These are phyloP conservation scores for Australoheros scitulus DNA, from an alignment of 2,113 vertebrate genomes.

Conservation along the genomic window DNA sequence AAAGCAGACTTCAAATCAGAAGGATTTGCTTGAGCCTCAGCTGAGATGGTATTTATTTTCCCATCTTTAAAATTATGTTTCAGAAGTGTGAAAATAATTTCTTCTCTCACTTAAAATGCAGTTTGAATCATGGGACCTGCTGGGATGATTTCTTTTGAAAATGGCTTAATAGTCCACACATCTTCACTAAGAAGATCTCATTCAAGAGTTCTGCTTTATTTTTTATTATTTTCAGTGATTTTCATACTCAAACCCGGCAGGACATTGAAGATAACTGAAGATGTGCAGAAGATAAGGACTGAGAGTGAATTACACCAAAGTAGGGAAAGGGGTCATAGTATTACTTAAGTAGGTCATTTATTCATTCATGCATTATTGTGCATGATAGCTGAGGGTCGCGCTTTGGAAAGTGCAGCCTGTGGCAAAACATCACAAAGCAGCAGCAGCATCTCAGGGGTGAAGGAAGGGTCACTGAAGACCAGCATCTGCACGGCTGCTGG, in stretches of 20 bases:
- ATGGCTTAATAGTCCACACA: background rate
- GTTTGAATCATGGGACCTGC: background rate
- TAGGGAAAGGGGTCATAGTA: conserved; percentile 22
- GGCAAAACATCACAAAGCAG: conserved; percentile 33
- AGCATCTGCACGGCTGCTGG: background rate
- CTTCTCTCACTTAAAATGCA: background rate
- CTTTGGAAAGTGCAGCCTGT: conserved; percentile 30
- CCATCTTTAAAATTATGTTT: background rate
- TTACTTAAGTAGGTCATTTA: conserved; percentile 28
- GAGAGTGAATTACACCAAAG: background rate
- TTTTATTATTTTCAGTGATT: too few species aligned
- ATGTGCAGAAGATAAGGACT: background rate
- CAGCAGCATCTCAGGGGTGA: background rate
- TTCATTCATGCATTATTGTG: conserved; percentile 33
- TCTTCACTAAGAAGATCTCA: background rate
- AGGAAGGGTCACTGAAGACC: background rate
- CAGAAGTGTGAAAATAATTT: background rate
- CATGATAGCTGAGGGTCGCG: background rate
- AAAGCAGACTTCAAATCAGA: background rate
- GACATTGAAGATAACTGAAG: background rate
- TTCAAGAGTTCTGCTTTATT: too few species aligned
- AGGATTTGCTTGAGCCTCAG: background rate
- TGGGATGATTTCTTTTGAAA: background rate
- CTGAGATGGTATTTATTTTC: background rate
- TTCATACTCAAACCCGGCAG: background rate